These are phyloP conservation scores for Zaprionus gabonicus DNA, from an alignment of 1,140 invertebrate genomes.

Conservation along the genomic window DNA sequence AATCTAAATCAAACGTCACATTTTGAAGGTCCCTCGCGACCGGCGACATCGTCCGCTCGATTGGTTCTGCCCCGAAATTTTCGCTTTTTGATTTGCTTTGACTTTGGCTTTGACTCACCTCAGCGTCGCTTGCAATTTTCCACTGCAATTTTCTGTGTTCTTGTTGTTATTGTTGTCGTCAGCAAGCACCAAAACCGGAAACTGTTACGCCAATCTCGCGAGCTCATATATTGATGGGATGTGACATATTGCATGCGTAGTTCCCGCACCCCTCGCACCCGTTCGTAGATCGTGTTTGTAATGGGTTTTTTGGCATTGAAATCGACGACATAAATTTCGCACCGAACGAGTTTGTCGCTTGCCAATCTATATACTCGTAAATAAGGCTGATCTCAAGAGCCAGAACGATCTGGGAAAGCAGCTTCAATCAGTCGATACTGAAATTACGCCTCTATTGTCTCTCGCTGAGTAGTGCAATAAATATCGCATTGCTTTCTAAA, in stretches of 20 bases:
- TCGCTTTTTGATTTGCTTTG: conserved; percentile 42
- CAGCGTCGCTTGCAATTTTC: conserved; percentile 45
- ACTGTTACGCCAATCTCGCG: conserved; percentile 71
- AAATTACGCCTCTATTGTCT: conserved; percentile 5
- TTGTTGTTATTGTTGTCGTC: conserved; percentile 34
- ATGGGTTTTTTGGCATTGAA: conserved; percentile 78
- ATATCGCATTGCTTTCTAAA: conserved; percentile 4
- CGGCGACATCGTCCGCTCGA: conserved; percentile 64
- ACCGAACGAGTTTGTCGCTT: conserved; percentile 30
- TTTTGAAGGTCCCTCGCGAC: conserved; percentile 69
- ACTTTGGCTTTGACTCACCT: conserved; percentile 61
- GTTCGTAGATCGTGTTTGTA: conserved; percentile 61
- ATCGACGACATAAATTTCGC: conserved; percentile 41
- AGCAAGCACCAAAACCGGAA: conserved; percentile 61
- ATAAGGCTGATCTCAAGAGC: conserved; percentile 24
- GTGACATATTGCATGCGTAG: conserved; percentile 50
- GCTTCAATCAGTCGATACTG: conserved; percentile 19
- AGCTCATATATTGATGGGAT: conserved; percentile 74
- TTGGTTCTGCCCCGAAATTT: conserved; percentile 67
- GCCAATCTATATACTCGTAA: conserved; percentile 36
- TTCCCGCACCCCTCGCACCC: not conserved
- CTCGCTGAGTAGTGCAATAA: not conserved
- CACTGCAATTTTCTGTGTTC: conserved; percentile 47
- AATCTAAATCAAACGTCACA: conserved; percentile 83
- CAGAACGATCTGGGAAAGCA: conserved; percentile 10